Percentiles rank a stretch among this genome's conserved stretches.
Conservation (phyloP, 2,888 invertebrate genomes). For the Trissoscelio sp. region DNA sequence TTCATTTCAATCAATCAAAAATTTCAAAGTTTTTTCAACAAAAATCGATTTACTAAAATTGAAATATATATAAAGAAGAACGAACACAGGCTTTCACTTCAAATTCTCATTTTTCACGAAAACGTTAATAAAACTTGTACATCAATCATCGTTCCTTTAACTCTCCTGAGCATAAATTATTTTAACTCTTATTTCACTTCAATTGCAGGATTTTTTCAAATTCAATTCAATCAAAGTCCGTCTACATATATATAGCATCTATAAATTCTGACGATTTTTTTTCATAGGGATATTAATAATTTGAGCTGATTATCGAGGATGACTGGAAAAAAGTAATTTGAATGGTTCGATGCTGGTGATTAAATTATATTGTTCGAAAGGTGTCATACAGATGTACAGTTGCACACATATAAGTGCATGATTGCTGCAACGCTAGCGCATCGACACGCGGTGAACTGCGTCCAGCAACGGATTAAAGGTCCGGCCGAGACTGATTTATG, state of each 20-base stretch:
- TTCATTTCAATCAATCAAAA: neutral
- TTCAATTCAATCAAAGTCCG: slow-evolving; percentile 20
- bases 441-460: slow-evolving; percentile 29
- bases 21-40: too few relatives aligned
- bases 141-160: slow-evolving; percentile 26
- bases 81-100: neutral
- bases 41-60: slow-evolving; percentile 13
- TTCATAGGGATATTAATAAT: slow-evolving; percentile 16
- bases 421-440: slow-evolving; percentile 31
- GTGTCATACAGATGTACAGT: slow-evolving; percentile 52
- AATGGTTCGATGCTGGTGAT: slow-evolving; percentile 1
- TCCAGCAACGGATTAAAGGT: slow-evolving; percentile 52
- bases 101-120: neutral
- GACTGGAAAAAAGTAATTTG: slow-evolving; percentile 23
- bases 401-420: slow-evolving; percentile 39
- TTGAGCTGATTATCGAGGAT: slow-evolving; percentile 1
- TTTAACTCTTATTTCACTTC: slow-evolving; percentile 7
- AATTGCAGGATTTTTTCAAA: slow-evolving; percentile 11
- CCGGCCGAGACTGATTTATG: slow-evolving; percentile 57
- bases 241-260: neutral
- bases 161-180: slow-evolving; percentile 22
- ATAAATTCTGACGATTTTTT: slow-evolving; percentile 8
- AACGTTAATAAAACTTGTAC: slow-evolving; percentile 3
- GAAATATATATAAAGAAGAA: neutral
- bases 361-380: slow-evolving; percentile 36